Evolutionary conservation across 2,797 vertebrate species (phyloP).

Genomic region (Periparus ater): DNA sequence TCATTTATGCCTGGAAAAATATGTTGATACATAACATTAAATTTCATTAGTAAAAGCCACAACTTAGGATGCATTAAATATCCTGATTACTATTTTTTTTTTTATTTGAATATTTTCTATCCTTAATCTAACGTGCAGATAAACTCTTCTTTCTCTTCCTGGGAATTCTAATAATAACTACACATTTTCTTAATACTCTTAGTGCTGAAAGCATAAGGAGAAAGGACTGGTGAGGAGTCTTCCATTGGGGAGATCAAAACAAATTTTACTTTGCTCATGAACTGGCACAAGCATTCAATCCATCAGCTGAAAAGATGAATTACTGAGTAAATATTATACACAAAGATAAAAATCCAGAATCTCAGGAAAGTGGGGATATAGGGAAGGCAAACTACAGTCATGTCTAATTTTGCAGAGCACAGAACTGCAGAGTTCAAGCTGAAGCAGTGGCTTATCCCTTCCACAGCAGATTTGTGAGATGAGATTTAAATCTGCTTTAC

Average conservation of each 20-base stretch:
- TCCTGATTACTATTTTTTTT: neutral
- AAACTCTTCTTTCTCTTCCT: neutral
- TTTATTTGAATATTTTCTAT: neutral
- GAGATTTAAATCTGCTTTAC: slow-evolving; percentile 20
- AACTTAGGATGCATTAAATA: neutral
- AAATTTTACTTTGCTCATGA: neutral
- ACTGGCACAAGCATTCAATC: neutral
- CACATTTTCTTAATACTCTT: neutral
- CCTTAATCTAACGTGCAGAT: neutral
- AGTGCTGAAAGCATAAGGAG: neutral
- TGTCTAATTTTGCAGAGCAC: neutral
- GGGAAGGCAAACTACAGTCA: neutral
- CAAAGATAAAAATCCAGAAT: neutral
- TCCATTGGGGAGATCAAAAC: neutral
- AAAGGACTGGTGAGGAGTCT: neutral
- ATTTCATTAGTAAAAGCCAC: slow-evolving; percentile 4
- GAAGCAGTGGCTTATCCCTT: neutral
- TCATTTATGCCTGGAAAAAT: slow-evolving; percentile 14
- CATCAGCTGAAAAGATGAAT: neutral
- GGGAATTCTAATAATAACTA: neutral
- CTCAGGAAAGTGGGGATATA: neutral
- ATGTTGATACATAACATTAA: neutral
- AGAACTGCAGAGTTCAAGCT: neutral
- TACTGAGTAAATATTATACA: neutral
- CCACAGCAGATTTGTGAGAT: neutral